These are phyloP conservation scores for Rhinoderma darwinii DNA, from an alignment of 2,113 vertebrate genomes.

Conservation along the genomic window DNA sequence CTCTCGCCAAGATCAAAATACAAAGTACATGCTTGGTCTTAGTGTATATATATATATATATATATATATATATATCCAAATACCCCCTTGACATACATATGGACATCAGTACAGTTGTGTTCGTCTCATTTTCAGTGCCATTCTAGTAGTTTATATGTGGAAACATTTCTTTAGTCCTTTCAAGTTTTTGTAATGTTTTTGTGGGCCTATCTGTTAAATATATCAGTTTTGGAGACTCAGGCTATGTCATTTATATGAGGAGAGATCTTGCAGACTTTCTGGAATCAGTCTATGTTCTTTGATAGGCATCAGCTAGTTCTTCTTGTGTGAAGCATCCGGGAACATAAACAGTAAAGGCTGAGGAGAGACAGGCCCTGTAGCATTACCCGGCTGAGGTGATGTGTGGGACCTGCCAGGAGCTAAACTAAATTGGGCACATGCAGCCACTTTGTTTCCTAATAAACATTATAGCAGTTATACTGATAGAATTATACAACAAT, in stretches of 20 bases:
- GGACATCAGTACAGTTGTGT: not conserved
- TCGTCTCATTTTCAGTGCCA: not conserved
- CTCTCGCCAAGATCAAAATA: too few relatives aligned
- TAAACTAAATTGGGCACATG: not conserved
- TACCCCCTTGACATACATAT: not conserved
- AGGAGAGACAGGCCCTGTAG: not conserved
- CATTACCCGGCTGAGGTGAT: not conserved
- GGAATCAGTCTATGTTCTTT: not conserved
- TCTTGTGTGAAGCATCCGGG: not conserved
- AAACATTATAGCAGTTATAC: slow-evolving; percentile 35
- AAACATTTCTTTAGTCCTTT: not conserved
- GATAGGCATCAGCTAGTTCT: slow-evolving; percentile 4
- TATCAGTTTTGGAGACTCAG: slow-evolving; percentile 8
- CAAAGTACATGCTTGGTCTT: too few relatives aligned
- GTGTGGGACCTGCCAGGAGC: not conserved
- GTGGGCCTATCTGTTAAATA: not conserved
- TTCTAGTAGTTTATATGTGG: not conserved
- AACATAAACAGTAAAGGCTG: not conserved
- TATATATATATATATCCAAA: not conserved
- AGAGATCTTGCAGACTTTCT: not conserved
- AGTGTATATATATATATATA: not conserved
- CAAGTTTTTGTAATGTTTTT: not conserved
- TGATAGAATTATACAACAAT: slow-evolving; percentile 5
- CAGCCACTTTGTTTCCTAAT: slow-evolving; percentile 23
- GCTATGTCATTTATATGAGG: not conserved